A percentile compares a stretch with the other conserved stretches of the same genome.
These are phyloP conservation scores for Hippocampus kuda DNA, from an alignment of 2,797 vertebrate species.

Conservation along the genomic window DNA sequence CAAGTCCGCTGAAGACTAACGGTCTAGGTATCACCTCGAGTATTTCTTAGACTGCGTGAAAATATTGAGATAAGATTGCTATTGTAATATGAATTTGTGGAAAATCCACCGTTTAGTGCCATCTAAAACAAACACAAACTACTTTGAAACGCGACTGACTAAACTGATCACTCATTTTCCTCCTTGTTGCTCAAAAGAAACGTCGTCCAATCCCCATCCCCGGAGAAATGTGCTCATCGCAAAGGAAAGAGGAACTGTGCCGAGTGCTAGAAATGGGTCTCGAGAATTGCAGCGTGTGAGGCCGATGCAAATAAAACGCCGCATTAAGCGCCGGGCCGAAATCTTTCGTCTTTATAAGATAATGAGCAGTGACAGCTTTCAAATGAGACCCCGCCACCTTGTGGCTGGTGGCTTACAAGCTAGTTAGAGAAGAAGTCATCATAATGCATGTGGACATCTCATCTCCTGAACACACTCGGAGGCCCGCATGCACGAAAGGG, in stretches of 20 bases:
- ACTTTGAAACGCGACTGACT: background rate
- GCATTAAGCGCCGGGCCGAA: slow-evolving; percentile 39
- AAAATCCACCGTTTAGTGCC: background rate
- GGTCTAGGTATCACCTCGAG: too few species aligned
- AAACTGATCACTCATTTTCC: background rate
- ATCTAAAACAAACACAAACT: background rate
- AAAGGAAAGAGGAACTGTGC: background rate
- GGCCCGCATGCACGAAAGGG: too few species aligned
- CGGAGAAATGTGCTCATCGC: background rate
- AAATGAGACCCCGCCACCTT: slow-evolving; percentile 52
- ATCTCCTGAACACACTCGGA: background rate
- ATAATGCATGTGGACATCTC: slow-evolving; percentile 25
- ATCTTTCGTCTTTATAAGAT: slow-evolving; percentile 46
- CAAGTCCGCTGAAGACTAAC: too few species aligned
- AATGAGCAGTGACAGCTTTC: slow-evolving; percentile 57
- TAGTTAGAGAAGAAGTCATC: slow-evolving; percentile 43
- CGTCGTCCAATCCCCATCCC: background rate
- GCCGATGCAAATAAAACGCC: slow-evolving; percentile 29
- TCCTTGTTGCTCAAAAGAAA: background rate
- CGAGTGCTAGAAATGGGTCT: slow-evolving; percentile 14
- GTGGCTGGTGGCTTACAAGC: slow-evolving; percentile 33
- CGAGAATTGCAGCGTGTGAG: slow-evolving; percentile 23
- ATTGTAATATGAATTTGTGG: too few species aligned
- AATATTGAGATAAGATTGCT: too few species aligned
- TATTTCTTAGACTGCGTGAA: too few species aligned